Base-by-base conservation (phyloP, 1,140 invertebrate genomes). In the Cotesia vestalis region DNA sequence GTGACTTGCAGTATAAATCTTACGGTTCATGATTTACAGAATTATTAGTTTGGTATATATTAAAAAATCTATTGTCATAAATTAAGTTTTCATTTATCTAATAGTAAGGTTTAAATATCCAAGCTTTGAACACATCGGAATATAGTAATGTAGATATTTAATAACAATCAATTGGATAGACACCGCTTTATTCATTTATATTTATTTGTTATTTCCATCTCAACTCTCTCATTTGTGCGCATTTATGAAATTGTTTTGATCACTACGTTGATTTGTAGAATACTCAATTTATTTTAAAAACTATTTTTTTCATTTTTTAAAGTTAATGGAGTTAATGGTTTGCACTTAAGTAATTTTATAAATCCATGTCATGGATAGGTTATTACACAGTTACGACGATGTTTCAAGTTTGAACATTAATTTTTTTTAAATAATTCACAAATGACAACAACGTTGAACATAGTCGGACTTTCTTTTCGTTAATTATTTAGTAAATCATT, bases 101-200 rank as follows among this genome's bases (percentile, higher is more conserved):
- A 46, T 9, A 70, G 69, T 60, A 17, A 63, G 60, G 34, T 11
- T 52, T n/a, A 70, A 75, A 69, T 53, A 71, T 61, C 64, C 35
- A 73, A 76, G 75, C 78, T 79, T 79, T 85, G 83, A 85, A 85
- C 84, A 86, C 83, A 85, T 83, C 62, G 78, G 81, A 79, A 80
- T 77, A 78, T 81, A 78, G 27, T 27, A 27, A 79, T 71, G 73
- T 73, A 79, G 74, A 78, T 75, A 72, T 74, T 70, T 78, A 55
- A 66, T 53, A 51, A 34, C 27, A 51, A 17, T n/a, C 17, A 66
- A 40, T 14, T 66, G 40, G 8, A 20, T 12, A 52, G 40, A 46
- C 40, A 46, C 40, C 8, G 40, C 40, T 9, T 46, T 46, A 9
- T 14, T 20, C 2, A 46, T 51, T 4, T 17, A 14, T 66, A 14